phyloP scores from a whole-genome alignment of 2,797 vertebrate genomes.

The Emydoidea blandingii region DNA sequence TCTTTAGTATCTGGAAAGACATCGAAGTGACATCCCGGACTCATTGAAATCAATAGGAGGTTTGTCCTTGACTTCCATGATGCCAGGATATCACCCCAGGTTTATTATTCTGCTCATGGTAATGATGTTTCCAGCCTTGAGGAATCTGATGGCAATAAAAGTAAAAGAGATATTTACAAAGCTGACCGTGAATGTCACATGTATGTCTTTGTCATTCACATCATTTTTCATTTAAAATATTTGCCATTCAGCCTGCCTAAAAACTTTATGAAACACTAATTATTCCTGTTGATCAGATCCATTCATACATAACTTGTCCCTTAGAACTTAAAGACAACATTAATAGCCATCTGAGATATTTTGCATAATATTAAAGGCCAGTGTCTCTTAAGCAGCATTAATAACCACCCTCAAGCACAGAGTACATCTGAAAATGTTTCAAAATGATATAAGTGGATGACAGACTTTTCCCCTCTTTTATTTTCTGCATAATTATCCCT shows the following conservation, averaged over 20 bases:
- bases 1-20: background rate
- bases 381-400: background rate
- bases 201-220: background rate
- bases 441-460: background rate
- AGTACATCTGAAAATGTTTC: background rate
- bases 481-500: slow-evolving; percentile 55
- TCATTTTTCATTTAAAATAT: background rate
- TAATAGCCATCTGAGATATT: background rate
- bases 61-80: background rate
- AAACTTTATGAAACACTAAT: slow-evolving; percentile 8
- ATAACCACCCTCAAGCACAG: background rate
- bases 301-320: background rate
- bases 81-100: background rate
- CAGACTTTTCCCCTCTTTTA: slow-evolving; percentile 40
- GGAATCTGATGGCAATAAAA: background rate
- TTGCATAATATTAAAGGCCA: background rate
- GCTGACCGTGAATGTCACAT: background rate
- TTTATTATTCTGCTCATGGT: background rate
- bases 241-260: background rate
- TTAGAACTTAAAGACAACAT: background rate
- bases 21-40: background rate
- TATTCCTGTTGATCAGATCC: background rate
- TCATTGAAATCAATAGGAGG: background rate
- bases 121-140: background rate
- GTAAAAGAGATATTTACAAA: background rate